phyloP scores from a whole-genome alignment of 1,140 invertebrate species.

The Tetramorium alpestre region DNA sequence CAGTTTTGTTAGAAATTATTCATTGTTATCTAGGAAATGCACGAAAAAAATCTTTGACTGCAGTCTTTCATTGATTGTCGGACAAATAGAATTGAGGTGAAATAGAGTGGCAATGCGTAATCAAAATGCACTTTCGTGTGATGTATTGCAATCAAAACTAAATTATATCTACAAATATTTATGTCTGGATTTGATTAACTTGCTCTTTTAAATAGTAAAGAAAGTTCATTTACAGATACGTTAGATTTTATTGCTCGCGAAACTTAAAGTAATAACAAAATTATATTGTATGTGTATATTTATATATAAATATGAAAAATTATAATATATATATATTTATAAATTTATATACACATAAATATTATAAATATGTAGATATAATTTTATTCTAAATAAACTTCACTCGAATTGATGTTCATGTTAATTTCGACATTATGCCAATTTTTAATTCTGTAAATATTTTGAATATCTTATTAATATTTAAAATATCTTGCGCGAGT shows the following conservation, averaged over 20 bases:
- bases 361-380: not conserved
- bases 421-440: not conserved
- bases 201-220: not conserved
- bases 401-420: not conserved
- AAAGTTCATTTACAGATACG: constrained; percentile 7
- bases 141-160: constrained; percentile 11
- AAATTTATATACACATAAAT: not conserved
- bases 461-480: not conserved
- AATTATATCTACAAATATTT: constrained; percentile 50
- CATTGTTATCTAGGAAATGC: not conserved
- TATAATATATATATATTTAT: not conserved
- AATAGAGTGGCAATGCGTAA: not conserved
- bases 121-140: constrained; percentile 43
- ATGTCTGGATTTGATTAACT: constrained; percentile 60
- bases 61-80: constrained; percentile 6
- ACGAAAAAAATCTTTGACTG: not conserved
- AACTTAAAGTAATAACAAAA: not conserved
- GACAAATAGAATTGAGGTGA: constrained; percentile 5
- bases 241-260: too few species aligned
- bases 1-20: not conserved
- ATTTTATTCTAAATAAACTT: not conserved
- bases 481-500: not conserved
- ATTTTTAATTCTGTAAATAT: constrained; percentile 4
- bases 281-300: not conserved
- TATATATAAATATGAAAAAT: not conserved